phyloP scores from a whole-genome alignment of 2,888 invertebrate genomes.

The Barypeithes pellucidus region DNA sequence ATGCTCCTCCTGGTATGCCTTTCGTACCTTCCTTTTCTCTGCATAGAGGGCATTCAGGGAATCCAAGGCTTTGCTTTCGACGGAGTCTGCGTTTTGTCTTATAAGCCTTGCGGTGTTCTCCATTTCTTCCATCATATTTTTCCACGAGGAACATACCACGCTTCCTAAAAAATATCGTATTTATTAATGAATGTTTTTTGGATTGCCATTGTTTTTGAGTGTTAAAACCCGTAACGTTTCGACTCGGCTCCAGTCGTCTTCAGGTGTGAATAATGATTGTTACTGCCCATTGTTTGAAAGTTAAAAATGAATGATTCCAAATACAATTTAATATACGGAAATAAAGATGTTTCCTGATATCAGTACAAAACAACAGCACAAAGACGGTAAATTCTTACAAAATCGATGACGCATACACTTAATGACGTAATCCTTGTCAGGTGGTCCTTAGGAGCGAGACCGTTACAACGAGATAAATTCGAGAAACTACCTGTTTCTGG shows the following conservation, averaged over 20 bases:
- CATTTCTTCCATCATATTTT: conserved; percentile 90
- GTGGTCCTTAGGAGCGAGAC: conserved; percentile 26
- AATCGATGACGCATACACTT: background rate
- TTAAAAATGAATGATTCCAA: too few species aligned
- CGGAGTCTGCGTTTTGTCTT: conserved; percentile 87
- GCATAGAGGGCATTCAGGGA: conserved; percentile 85
- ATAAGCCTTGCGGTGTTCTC: conserved; percentile 89
- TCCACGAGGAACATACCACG: conserved; percentile 83
- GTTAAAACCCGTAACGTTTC: too few species aligned
- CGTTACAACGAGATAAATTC: conserved; percentile 19
- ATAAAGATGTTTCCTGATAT: background rate
- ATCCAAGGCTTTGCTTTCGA: conserved; percentile 88
- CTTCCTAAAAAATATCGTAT: conserved; percentile 72
- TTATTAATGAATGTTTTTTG: too few species aligned
- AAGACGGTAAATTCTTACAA: background rate
- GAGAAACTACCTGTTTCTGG: conserved; percentile 30
- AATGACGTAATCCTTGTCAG: conserved; percentile 27
- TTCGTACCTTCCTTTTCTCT: conserved; percentile 91
- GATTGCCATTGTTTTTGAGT: too few species aligned
- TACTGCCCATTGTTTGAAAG: too few species aligned
- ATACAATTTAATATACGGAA: too few species aligned
- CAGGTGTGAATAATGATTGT: too few species aligned
- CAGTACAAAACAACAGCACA: background rate
- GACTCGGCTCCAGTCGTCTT: too few species aligned
- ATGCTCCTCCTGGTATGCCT: conserved; percentile 92